Base-by-base conservation (phyloP, 2,113 vertebrate genomes). In the Cisticola juncidis region DNA sequence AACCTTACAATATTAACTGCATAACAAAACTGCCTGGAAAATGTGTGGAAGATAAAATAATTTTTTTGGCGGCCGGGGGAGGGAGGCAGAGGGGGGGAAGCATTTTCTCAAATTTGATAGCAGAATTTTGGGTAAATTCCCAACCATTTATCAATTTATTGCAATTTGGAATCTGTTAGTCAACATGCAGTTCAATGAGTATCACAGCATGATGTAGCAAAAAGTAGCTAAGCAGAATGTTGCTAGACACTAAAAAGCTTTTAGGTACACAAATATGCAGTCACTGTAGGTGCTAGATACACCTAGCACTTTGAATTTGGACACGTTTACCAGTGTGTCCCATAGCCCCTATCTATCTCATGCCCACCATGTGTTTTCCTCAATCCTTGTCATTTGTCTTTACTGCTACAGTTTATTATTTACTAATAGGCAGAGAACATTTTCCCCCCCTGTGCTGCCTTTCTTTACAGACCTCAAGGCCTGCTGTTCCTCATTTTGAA, bases 401-500 rank as follows among this genome's bases (percentile, higher is more conserved):
- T 93, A 76, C 47, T 94, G 85, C 80, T 93, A 72, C 66, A 94
- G 71, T 96, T 97, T 95, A 95, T 93, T 85, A 81, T 81, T 91
- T 97, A 87, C 94, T 88, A 96, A 91, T 77, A 95, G 85, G 56
- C 68, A 73, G 47, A 80, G 87, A 82, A 95, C 45, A 38, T 31
- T 91, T 94, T 93, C 51, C 24, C 68, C 68, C 79, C 58, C 74
- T n/a, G 31, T 62, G 50, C 80, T 92, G 89, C 92, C 54, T 91
- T 61, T 95, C 88, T 96, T 97, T 97, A 62, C 60, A 97, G 88
- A 78, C 19, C 71, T 88, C 6, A 14, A 95, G 92, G 71, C 68
- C 90, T 96, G 81, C 88, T 94, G 73, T 83, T 97, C 96, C 71
- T 94, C 86, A 86, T 95, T 97, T 79, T 96, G 86, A 96, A 90